Evolutionary conservation across 2,113 vertebrate genomes (phyloP).

Genomic region (Cygnus atratus): DNA sequence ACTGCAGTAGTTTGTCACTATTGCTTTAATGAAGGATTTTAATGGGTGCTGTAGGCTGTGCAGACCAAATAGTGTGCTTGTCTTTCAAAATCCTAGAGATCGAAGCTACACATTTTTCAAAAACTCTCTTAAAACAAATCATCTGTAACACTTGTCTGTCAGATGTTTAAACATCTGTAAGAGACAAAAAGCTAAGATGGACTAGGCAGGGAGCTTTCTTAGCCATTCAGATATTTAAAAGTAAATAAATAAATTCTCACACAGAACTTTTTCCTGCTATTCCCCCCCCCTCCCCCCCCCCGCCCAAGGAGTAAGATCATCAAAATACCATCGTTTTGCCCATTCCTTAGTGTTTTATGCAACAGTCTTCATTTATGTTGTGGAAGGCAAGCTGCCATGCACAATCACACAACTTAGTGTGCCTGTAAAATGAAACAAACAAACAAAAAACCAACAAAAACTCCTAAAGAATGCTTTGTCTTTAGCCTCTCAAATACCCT

Average conservation of each 20-base stretch:
- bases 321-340: background rate
- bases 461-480: background rate
- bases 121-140: background rate
- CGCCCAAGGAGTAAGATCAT: background rate
- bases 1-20: background rate
- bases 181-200: background rate
- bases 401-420: background rate
- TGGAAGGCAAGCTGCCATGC: background rate
- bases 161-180: background rate
- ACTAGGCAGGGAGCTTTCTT: background rate
- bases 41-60: background rate
- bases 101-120: background rate
- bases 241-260: background rate
- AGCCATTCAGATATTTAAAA: background rate
- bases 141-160: slow-evolving; percentile 26
- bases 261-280: background rate
- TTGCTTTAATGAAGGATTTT: background rate
- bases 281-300: too few species aligned
- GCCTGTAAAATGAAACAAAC: background rate
- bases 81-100: background rate
- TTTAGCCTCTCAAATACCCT: background rate
- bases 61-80: background rate
- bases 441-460: background rate
- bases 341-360: background rate
- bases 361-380: background rate